Evolutionary conservation across 2,888 invertebrate species (phyloP).

Genomic region (Ophion ventricosus): DNA sequence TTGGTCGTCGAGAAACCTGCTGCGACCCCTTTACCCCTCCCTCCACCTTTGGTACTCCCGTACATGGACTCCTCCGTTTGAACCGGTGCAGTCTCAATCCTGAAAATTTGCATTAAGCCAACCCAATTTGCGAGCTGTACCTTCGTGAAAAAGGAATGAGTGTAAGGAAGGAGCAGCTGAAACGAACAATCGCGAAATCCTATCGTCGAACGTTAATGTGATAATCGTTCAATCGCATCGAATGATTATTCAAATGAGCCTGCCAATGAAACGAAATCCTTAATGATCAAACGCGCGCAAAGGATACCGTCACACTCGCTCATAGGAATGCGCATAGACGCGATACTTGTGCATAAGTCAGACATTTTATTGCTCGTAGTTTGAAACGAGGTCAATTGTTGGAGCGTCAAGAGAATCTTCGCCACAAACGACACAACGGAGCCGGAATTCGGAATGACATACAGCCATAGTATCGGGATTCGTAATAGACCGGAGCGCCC

Average conservation of each 20-base stretch:
- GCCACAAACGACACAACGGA: conserved; percentile 55
- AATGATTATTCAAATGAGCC: no score
- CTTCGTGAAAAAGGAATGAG: background rate
- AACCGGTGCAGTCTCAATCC: conserved; percentile 19
- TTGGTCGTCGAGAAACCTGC: conserved; percentile 37
- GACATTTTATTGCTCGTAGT: conserved; percentile 41
- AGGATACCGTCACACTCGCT: background rate
- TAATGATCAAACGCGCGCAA: background rate
- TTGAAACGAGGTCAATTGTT: conserved; percentile 77
- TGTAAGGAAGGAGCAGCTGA: background rate
- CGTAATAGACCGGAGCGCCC: conserved; percentile 28
- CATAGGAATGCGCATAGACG: conserved; percentile 47
- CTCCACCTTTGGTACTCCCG: conserved; percentile 17
- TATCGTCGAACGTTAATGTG: no score
- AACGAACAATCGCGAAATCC: background rate
- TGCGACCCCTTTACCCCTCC: conserved; percentile 41
- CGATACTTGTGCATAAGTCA: no score
- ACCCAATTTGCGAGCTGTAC: conserved; percentile 1
- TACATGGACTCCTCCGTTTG: conserved; percentile 15
- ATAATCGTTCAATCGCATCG: no score
- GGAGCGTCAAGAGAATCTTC: conserved; percentile 68
- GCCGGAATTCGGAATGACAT: conserved; percentile 55
- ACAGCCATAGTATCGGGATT: conserved; percentile 23
- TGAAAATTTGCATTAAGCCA: conserved; percentile 23
- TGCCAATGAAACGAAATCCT: no score